phyloP scores from a whole-genome alignment of 2,888 invertebrate species.

The Mesorhabditis sp. region DNA sequence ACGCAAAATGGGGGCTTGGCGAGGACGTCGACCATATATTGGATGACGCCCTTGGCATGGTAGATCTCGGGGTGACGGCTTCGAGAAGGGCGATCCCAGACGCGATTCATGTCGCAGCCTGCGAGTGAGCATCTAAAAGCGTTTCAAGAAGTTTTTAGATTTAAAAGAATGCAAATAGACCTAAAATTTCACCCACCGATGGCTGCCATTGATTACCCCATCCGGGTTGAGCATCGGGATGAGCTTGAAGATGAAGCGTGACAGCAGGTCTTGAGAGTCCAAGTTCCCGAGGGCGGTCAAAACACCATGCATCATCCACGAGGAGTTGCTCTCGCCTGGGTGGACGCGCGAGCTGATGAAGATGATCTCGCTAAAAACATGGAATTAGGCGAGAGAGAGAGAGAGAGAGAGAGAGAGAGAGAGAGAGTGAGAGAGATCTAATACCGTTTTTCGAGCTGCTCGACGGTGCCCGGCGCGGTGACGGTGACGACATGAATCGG shows the following conservation, averaged over 20 bases:
- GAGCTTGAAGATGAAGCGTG: constrained; percentile 75
- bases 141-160: neutral
- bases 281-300: constrained; percentile 3
- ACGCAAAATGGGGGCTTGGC: constrained; percentile 66
- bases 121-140: neutral
- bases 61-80: constrained; percentile 89
- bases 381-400: neutral
- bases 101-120: constrained; percentile 27
- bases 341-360: constrained; percentile 78
- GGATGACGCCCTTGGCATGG: constrained; percentile 72
- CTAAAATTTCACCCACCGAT: constrained; percentile 23
- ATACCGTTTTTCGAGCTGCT: constrained; percentile 46
- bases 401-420: neutral
- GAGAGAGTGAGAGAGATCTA: neutral
- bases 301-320: constrained; percentile 78
- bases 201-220: constrained; percentile 71
- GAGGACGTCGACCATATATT: constrained; percentile 57
- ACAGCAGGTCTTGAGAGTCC: neutral
- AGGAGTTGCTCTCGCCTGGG: constrained; percentile 82
- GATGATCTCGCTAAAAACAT: constrained; percentile 58
- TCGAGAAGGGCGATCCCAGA: constrained; percentile 82
- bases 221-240: constrained; percentile 85
- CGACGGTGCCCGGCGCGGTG: constrained; percentile 61
- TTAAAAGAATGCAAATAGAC: neutral
- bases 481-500: constrained; percentile 72